Evolutionary conservation across 2,888 invertebrate genomes (phyloP).

Genomic region (Sphaerophoria taeniata): DNA sequence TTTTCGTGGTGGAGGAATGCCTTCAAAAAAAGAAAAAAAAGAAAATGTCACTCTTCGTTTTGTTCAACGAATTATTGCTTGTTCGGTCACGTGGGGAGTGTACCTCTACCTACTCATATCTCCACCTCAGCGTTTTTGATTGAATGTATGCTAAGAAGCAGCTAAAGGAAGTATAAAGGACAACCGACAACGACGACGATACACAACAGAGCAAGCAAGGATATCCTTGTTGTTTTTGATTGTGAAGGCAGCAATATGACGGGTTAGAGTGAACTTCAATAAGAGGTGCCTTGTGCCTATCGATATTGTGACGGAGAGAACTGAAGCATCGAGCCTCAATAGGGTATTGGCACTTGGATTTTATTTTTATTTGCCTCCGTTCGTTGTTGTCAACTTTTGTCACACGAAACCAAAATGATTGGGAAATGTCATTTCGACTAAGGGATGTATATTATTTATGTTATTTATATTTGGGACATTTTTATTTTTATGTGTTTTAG

Average conservation of each 20-base stretch:
- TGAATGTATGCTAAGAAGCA: slow-evolving; percentile 40
- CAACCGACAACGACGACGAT: not conserved
- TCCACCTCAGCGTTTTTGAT: slow-evolving; percentile 43
- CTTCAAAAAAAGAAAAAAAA: not conserved
- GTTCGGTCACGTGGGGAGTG: slow-evolving; percentile 8
- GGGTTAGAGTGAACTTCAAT: not conserved
- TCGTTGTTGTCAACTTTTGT: slow-evolving; percentile 57
- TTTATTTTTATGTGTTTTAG: slow-evolving; percentile 45
- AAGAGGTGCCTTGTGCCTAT: not conserved
- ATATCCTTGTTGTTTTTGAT: slow-evolving; percentile 40
- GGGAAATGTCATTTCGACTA: slow-evolving; percentile 63
- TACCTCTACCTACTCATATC: slow-evolving; percentile 29
- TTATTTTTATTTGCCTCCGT: slow-evolving; percentile 22
- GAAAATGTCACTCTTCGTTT: slow-evolving; percentile 57
- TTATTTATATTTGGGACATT: slow-evolving; percentile 49
- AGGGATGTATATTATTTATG: slow-evolving; percentile 57
- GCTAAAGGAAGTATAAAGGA: slow-evolving; percentile 21
- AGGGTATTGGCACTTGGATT: slow-evolving; percentile 34
- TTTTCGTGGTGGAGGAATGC: not conserved
- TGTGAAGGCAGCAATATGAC: not conserved
- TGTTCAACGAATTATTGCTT: slow-evolving; percentile 48
- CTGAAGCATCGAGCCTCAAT: not conserved
- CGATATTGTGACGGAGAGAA: not conserved
- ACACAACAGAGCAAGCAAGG: slow-evolving; percentile 15
- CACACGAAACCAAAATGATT: slow-evolving; percentile 64